A percentile compares a stretch with the other conserved stretches of the same genome.
These are phyloP conservation scores for Natator depressus DNA, from an alignment of 2,113 vertebrate genomes.

Conservation along the genomic window DNA sequence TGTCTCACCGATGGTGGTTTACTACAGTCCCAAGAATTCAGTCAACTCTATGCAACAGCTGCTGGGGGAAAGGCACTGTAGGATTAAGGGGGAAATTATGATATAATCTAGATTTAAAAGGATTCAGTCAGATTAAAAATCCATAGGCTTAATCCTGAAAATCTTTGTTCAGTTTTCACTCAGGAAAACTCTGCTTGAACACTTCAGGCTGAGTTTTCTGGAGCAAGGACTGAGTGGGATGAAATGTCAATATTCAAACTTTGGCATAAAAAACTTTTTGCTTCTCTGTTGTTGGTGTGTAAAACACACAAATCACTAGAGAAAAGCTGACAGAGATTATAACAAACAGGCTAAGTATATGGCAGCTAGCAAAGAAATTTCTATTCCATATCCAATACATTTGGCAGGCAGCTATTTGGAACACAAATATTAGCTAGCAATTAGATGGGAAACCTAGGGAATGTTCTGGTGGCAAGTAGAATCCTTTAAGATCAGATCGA, in stretches of 20 bases:
- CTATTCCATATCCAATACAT: not conserved
- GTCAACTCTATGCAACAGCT: not conserved
- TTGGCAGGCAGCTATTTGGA: constrained; percentile 14
- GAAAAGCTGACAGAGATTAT: not conserved
- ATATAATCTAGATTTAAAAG: not conserved
- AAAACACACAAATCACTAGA: constrained; percentile 9
- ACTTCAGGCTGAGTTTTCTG: not conserved
- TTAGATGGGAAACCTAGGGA: constrained; percentile 10
- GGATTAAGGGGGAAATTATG: not conserved
- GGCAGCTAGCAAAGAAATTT: constrained; percentile 17
- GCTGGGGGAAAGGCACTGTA: not conserved
- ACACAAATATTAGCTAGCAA: constrained; percentile 5
- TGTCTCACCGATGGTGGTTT: not conserved
- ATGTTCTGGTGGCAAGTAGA: not conserved
- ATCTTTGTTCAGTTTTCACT: not conserved
- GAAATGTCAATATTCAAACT: no score
- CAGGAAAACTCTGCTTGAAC: not conserved
- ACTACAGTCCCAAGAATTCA: not conserved
- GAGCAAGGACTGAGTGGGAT: not conserved
- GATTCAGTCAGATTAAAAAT: not conserved
- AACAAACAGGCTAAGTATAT: constrained; percentile 1
- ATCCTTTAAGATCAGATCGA: not conserved
- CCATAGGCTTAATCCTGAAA: constrained; percentile 6
- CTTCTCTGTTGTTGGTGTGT: constrained; percentile 12
- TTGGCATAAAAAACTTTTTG: no score